These are phyloP conservation scores for Epistrophe eligans DNA, from an alignment of 2,888 invertebrate genomes.

Conservation along the genomic window DNA sequence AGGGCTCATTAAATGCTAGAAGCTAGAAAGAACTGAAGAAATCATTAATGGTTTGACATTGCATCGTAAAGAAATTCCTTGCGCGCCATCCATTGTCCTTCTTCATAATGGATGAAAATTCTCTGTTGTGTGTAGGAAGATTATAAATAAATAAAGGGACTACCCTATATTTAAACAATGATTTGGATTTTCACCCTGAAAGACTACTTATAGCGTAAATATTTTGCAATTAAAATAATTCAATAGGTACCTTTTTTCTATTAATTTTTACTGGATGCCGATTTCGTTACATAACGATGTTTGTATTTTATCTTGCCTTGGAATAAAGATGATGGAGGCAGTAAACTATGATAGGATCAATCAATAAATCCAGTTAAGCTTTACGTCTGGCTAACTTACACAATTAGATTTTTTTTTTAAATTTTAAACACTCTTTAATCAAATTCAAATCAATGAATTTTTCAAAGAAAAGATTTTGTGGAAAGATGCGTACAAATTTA, in stretches of 20 bases:
- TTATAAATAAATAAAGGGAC: background rate
- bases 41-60: constrained; percentile 58
- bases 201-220: constrained; percentile 46
- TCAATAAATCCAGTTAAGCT: no score
- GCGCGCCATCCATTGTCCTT: constrained; percentile 35
- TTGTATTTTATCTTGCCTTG: no score
- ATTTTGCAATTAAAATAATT: constrained; percentile 69
- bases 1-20: constrained; percentile 62
- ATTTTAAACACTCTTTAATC: no score
- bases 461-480: no score
- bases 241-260: constrained; percentile 29
- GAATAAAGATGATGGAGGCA: background rate
- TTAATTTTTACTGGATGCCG: background rate
- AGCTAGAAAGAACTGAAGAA: constrained; percentile 49
- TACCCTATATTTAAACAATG: background rate
- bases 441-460: no score
- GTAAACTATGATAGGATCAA: no score
- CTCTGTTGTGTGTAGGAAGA: background rate
- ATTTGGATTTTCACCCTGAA: constrained; percentile 11
- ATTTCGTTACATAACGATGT: background rate
- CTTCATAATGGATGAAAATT: constrained; percentile 12
- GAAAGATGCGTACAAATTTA: no score
- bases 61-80: constrained; percentile 18
- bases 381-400: no score
- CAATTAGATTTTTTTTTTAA: no score